phyloP scores from a whole-genome alignment of 2,113 vertebrate genomes.

The Tachuris rubrigastra region DNA sequence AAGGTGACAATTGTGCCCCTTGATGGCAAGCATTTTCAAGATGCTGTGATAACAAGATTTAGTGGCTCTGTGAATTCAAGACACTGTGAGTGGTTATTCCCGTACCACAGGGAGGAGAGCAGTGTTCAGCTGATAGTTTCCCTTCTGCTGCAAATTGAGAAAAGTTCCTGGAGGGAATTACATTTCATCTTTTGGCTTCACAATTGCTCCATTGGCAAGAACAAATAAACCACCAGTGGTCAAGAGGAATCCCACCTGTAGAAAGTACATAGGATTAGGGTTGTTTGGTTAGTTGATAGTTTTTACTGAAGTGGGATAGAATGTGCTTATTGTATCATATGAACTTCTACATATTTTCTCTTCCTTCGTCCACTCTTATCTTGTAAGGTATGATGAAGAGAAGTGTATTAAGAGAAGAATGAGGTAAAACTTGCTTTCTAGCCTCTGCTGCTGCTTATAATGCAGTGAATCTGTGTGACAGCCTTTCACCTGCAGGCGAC shows the following conservation, averaged over 20 bases:
- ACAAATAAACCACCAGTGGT: neutral
- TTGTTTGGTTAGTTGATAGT: neutral
- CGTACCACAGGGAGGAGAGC: neutral
- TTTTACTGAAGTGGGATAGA: neutral
- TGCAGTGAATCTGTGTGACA: constrained; percentile 42
- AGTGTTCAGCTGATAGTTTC: neutral
- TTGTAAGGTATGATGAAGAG: constrained; percentile 91
- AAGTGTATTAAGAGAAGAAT: constrained; percentile 85
- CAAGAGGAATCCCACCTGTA: neutral
- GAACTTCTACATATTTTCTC: constrained; percentile 51
- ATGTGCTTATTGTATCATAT: neutral
- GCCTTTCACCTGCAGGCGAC: constrained; percentile 55
- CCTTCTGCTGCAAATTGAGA: neutral
- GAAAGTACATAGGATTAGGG: neutral
- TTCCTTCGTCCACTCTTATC: constrained; percentile 68
- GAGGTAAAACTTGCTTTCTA: constrained; percentile 83
- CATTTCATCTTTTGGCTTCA: neutral
- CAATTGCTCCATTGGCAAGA: neutral
- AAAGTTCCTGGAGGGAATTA: neutral
- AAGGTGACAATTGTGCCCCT: neutral
- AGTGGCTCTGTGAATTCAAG: neutral
- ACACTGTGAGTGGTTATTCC: neutral
- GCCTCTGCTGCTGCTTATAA: constrained; percentile 40
- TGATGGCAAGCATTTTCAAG: neutral
- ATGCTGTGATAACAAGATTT: neutral